Evolutionary conservation across 2,797 vertebrate species (phyloP), one percentile per base, ranked within the genome.

Genomic region (Poeciliopsis paucimaculata): DNA sequence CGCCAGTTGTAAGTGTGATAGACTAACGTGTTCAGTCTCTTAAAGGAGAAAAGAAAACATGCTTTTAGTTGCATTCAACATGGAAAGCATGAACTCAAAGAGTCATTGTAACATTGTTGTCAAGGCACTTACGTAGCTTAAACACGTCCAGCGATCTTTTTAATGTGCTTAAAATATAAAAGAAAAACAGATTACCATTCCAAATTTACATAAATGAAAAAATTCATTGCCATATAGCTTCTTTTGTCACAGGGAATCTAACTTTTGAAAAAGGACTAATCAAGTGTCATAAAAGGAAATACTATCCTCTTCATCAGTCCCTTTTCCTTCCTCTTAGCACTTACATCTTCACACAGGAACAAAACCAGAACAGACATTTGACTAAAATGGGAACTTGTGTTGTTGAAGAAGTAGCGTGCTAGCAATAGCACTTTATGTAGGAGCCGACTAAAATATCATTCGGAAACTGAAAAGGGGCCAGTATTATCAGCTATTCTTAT

Each of bases 131-230:
- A 99, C 98, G 97, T 88, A 97, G 95, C 91, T 99, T 99, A 84
- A 99, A 97, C 87, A 97, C 89, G 34, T 99, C 98, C 23, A 99
- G 93, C 4, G 98, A 97, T 88, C 96, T 95, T 94, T 98, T 99
- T 88, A 99, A 89, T 0, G 97, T 97, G 94, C 98, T 81, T 98
- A 41, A 53, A 88, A 87, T 86, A 87, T 45, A 88, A 89, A 87
- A 86, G 66, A 1, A 87, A 80, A 75, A 72, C 23, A 36, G 34
- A 26, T 41, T 68, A 68, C 11, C 64, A 20, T 26, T 11, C 28
- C 31, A 36, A 39, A 66, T 66, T 66, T 39, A 12, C 31, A 39
- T 9, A 39, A 3, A 20, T 39, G 34, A 1, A 20, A 23, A 20
- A 18, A 64, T 2, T 41, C 0, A 68, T 12, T 20, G 7, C 34